Conservation (phyloP, 2,888 invertebrate genomes). For the Geotrupes spiniger region DNA sequence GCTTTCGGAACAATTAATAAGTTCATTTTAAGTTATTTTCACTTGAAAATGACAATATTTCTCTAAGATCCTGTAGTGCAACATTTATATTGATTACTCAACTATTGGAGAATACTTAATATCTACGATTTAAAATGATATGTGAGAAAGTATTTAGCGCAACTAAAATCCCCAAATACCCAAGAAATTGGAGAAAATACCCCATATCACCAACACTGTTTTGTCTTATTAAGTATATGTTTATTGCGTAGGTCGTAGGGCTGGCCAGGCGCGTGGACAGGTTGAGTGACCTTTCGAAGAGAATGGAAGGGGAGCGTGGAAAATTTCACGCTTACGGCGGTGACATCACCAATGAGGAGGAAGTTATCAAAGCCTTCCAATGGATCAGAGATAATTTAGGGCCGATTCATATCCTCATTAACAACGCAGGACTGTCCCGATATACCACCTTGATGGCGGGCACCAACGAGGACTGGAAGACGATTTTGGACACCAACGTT, state of each 20-base stretch:
- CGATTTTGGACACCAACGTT: conserved; percentile 10
- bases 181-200: no score
- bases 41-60: no score
- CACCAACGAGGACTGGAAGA: neutral
- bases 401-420: conserved; percentile 20
- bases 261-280: conserved; percentile 11
- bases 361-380: conserved; percentile 17
- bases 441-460: neutral
- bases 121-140: no score
- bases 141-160: neutral
- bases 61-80: no score
- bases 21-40: no score
- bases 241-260: conserved; percentile 2
- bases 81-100: no score
- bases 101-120: no score
- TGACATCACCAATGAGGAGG: conserved; percentile 18
- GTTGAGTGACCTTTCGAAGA: neutral
- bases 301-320: neutral
- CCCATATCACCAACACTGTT: no score
- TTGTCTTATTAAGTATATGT: no score
- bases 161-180: no score
- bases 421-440: conserved; percentile 17
- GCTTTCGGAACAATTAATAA: no score
- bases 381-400: conserved; percentile 18
- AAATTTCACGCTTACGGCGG: conserved; percentile 13